Conservation (phyloP, 2,797 vertebrate species). For the Pangasius larnaudii region DNA sequence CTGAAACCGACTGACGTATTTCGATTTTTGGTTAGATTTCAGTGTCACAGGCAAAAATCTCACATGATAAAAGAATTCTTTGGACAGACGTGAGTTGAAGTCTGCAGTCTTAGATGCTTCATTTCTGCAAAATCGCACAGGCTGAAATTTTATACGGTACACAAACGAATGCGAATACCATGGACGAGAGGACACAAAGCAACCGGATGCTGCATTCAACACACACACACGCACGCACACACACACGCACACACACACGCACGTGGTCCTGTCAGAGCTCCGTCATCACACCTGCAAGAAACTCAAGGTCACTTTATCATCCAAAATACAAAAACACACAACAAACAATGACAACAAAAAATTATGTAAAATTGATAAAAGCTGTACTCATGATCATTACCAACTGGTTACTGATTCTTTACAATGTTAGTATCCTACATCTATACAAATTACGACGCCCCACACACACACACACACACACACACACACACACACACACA, state of each 20-base stretch:
- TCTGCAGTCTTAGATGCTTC: not conserved
- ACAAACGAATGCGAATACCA: not conserved
- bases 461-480: too few relatives aligned
- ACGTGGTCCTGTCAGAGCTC: not conserved
- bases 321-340: not conserved
- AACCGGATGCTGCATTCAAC: not conserved
- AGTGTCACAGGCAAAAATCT: not conserved
- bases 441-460: not conserved
- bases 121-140: not conserved
- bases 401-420: not conserved
- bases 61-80: too few relatives aligned
- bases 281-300: not conserved
- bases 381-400: not conserved
- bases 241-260: not conserved
- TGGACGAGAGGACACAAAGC: not conserved
- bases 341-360: not conserved
- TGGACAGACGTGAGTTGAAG: too few relatives aligned
- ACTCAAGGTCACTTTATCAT: not conserved
- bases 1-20: not conserved
- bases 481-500: conserved; percentile 17
- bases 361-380: not conserved
- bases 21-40: not conserved
- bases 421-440: not conserved
- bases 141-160: not conserved
- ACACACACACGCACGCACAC: not conserved